phyloP scores from a whole-genome alignment of 23 tunicate genomes.

The Aplidium turbinatum region DNA sequence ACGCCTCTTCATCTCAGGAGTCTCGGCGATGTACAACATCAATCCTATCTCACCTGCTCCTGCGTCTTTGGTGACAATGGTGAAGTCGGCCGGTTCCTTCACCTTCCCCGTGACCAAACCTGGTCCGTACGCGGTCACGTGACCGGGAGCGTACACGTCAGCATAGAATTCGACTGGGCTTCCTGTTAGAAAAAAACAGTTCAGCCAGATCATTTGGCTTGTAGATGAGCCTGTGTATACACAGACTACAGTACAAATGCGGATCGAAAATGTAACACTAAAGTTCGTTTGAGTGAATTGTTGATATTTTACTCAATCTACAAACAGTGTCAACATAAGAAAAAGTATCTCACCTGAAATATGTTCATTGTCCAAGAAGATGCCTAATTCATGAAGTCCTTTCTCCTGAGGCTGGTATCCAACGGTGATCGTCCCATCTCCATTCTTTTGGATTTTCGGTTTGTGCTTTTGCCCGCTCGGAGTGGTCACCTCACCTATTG shows the following conservation, averaged over 20 bases:
- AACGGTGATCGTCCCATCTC: conserved; percentile 77
- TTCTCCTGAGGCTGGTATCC: conserved; percentile 85
- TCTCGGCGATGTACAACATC: too few species aligned
- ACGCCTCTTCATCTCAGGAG: too few species aligned
- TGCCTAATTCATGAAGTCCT: conserved; percentile 90
- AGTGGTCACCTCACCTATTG: conserved; percentile 74
- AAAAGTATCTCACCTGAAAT: conserved; percentile 53
- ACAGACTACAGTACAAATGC: too few species aligned
- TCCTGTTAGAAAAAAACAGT: conserved; percentile 39
- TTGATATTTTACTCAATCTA: too few species aligned
- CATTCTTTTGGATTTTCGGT: conserved; percentile 73
- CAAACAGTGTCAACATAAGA: not conserved
- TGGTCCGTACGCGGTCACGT: conserved; percentile 96
- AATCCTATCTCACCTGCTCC: conserved; percentile 65
- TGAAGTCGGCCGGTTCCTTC: conserved; percentile 73
- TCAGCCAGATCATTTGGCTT: too few species aligned
- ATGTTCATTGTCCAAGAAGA: conserved; percentile 74
- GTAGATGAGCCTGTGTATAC: too few species aligned
- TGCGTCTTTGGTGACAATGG: conserved; percentile 91
- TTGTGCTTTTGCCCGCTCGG: conserved; percentile 64
- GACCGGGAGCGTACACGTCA: conserved; percentile 89
- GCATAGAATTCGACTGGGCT: conserved; percentile 92
- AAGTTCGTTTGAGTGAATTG: too few species aligned
- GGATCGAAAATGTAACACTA: too few species aligned
- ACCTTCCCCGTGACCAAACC: conserved; percentile 88